Evolutionary conservation across 2,797 vertebrate genomes (phyloP).

Genomic region (Squalus acanthias): DNA sequence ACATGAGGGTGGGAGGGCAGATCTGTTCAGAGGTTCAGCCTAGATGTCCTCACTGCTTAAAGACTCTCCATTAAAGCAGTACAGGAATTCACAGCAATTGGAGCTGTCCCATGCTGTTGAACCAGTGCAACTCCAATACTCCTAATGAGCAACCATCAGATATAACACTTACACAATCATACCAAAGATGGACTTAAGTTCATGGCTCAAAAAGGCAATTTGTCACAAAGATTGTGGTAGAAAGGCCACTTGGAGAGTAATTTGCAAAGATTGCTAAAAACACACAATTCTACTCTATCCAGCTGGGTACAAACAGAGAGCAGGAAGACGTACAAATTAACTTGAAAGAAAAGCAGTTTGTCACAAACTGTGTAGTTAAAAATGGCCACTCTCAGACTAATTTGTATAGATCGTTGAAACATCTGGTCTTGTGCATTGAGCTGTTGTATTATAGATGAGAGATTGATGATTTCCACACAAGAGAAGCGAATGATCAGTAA

Average conservation of each 20-base stretch:
- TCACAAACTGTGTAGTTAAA: conserved; percentile 1
- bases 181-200: background rate
- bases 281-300: background rate
- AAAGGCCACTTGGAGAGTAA: background rate
- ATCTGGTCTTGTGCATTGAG: conserved; percentile 32
- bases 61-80: background rate
- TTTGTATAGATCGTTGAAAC: conserved; percentile 36
- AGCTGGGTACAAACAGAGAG: background rate
- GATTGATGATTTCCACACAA: conserved; percentile 32
- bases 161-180: background rate
- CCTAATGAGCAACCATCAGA: background rate
- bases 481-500: conserved; percentile 31
- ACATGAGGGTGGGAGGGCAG: background rate
- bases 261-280: background rate
- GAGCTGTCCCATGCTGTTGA: background rate
- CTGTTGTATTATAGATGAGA: conserved; percentile 23
- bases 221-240: background rate
- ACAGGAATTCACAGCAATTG: background rate
- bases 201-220: background rate
- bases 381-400: conserved; percentile 32
- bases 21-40: background rate
- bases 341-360: conserved; percentile 25
- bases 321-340: background rate
- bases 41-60: background rate
- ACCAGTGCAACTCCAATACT: background rate